A percentile compares a stretch with the other conserved stretches of the same genome.
Evolutionary conservation across 2,888 invertebrate genomes (phyloP).

Genomic region (Chloromyia formosa): DNA sequence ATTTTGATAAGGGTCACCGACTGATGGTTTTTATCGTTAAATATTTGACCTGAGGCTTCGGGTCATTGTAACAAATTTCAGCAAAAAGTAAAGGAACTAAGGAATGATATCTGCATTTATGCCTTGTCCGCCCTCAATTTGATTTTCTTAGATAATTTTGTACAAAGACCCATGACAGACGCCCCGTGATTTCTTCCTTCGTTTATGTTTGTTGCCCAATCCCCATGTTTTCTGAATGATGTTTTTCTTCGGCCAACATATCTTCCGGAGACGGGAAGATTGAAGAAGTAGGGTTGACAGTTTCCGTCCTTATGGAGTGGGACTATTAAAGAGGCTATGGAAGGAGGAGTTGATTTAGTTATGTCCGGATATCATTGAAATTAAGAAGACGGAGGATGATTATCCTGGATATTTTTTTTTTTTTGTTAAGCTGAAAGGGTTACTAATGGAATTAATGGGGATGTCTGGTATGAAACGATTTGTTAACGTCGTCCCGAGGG

Average conservation of each 20-base stretch:
- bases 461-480: neutral
- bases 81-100: neutral
- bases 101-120: neutral
- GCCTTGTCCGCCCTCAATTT: neutral
- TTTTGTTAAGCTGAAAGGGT: neutral
- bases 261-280: neutral
- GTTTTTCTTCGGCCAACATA: neutral
- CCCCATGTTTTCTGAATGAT: neutral
- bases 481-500: neutral
- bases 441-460: neutral
- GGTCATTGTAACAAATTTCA: slow-evolving; percentile 10
- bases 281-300: slow-evolving; percentile 16
- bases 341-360: no score
- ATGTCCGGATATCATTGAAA: no score
- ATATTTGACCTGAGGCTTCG: slow-evolving; percentile 20
- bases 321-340: no score
- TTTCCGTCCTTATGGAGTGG: neutral
- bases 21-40: slow-evolving; percentile 13
- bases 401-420: no score
- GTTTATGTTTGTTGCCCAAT: neutral
- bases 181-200: neutral
- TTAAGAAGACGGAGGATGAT: no score
- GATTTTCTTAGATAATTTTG: neutral
- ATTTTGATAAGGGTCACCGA: slow-evolving; percentile 32
- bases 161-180: no score